These are phyloP conservation scores for Saccopteryx leptura DNA, from an alignment of 2,113 vertebrate genomes.

Conservation along the genomic window DNA sequence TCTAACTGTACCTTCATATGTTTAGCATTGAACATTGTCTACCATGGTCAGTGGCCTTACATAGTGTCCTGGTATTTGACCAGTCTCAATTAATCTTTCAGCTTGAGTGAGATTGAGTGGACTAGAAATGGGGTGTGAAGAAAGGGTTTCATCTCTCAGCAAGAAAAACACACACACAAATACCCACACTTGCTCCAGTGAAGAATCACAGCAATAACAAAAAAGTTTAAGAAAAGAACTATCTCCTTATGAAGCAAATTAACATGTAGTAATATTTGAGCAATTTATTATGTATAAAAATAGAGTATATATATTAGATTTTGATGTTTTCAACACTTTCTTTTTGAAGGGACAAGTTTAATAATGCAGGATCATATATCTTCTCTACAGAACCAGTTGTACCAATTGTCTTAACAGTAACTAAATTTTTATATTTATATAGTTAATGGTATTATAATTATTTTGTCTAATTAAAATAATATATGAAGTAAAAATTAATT, in stretches of 20 bases:
- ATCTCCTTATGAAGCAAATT: neutral
- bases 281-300: neutral
- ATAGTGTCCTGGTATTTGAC: neutral
- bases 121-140: neutral
- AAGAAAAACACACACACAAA: neutral
- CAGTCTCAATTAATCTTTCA: too few species aligned
- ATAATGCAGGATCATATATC: neutral
- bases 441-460: neutral
- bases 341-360: neutral
- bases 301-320: neutral
- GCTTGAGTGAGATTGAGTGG: neutral
- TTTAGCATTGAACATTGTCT: accelerated
- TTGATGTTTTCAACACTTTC: neutral
- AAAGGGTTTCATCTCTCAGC: neutral
- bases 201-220: neutral
- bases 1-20: neutral
- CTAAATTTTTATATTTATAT: neutral
- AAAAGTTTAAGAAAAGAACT: neutral
- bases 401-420: neutral
- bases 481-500: neutral
- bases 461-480: neutral
- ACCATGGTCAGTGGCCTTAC: neutral
- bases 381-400: neutral
- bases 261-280: neutral
- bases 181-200: neutral